These are phyloP conservation scores for Psittacula echo DNA, from an alignment of 2,797 vertebrate genomes.

Conservation along the genomic window DNA sequence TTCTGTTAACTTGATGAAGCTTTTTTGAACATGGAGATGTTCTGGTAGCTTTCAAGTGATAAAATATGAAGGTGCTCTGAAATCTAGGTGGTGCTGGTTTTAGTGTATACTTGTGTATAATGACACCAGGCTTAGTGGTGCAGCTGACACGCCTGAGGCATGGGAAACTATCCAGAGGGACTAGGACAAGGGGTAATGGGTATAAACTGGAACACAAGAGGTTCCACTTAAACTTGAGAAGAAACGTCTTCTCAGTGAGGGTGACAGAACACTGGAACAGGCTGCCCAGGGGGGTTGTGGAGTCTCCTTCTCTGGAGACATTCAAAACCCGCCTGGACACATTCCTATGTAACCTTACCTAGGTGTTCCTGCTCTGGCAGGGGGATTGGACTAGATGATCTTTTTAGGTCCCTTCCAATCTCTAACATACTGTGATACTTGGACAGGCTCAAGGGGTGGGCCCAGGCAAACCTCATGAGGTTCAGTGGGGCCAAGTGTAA, in stretches of 20 bases:
- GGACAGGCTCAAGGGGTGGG: not conserved
- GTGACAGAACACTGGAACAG: too few relatives aligned
- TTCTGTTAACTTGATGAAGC: not conserved
- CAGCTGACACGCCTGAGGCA: not conserved
- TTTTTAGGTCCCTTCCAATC: too few relatives aligned
- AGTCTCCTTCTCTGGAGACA: too few relatives aligned
- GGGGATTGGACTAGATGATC: too few relatives aligned
- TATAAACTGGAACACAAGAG: too few relatives aligned
- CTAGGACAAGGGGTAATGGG: not conserved
- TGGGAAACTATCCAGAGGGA: not conserved
- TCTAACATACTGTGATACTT: not conserved
- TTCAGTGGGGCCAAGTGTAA: not conserved
- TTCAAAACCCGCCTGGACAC: too few relatives aligned
- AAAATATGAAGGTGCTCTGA: not conserved
- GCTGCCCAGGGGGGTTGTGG: too few relatives aligned
- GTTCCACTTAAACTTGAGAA: too few relatives aligned
- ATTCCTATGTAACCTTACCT: too few relatives aligned
- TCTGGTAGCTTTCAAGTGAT: not conserved
- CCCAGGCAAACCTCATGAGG: not conserved
- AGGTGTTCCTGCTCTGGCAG: too few relatives aligned
- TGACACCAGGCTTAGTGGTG: not conserved
- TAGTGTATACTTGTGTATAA: not conserved
- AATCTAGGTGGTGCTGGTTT: not conserved
- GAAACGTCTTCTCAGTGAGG: too few relatives aligned
- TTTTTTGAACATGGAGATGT: not conserved